These are phyloP conservation scores for Charanyca ferruginea DNA, from an alignment of 2,888 invertebrate genomes.

Conservation along the genomic window DNA sequence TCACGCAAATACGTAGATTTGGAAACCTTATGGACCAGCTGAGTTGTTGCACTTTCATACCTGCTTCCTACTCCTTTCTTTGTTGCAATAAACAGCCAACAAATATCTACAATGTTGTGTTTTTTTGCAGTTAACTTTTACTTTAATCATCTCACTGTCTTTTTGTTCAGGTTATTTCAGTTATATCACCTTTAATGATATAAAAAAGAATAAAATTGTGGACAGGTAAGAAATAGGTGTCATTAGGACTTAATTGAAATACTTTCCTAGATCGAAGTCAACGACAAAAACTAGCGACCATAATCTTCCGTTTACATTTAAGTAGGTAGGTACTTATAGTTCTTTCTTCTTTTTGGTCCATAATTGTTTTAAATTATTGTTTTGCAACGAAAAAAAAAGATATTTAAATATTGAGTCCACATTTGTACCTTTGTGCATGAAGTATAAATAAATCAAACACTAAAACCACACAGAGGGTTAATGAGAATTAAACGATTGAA, in stretches of 20 bases:
- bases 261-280: background rate
- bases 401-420: no score
- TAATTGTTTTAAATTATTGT: slow-evolving; percentile 18
- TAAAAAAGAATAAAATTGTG: background rate
- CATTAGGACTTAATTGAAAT: slow-evolving; percentile 1
- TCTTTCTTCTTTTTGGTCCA: background rate
- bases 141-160: background rate
- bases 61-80: slow-evolving; percentile 72
- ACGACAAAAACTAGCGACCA: slow-evolving; percentile 15
- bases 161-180: background rate
- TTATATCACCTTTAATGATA: background rate
- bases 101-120: background rate
- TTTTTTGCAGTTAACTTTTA: background rate
- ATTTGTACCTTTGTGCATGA: no score
- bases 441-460: no score
- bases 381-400: background rate
- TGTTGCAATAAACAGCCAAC: slow-evolving; percentile 20
- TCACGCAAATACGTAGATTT: slow-evolving; percentile 83
- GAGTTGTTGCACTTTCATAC: slow-evolving; percentile 77
- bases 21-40: slow-evolving; percentile 74
- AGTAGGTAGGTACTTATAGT: background rate
- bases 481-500: no score
- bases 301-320: slow-evolving; percentile 8
- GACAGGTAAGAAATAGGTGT: background rate
- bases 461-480: no score